Evolutionary conservation across 2,113 vertebrate genomes (phyloP), one percentile per base, ranked within the genome.

Genomic region (Atrichornis clamosus): DNA sequence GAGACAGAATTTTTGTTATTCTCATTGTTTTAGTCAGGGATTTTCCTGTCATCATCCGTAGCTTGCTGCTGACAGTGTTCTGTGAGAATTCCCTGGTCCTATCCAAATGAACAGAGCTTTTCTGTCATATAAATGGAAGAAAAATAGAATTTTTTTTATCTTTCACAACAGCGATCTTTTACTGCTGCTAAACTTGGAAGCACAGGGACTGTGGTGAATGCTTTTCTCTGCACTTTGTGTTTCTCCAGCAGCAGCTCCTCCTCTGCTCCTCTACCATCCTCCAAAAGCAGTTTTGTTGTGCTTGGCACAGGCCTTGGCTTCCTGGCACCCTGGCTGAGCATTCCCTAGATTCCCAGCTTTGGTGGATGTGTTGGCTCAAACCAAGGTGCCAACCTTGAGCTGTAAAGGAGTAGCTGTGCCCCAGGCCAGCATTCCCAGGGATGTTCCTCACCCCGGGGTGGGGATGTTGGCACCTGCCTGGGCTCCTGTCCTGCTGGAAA

Each of bases 361-460:
- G 35, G 18, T 56, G 55, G 0, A 0, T 56, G 33, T 8, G 8
- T 21, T 0, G 2, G 27, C 3, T 27, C 32, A 63, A 15, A 42
- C 27, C 60, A 21, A 67, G 62, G 15, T 10, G 12, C 22, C 53
- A 35, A 3, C 20, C 27, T 41, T 13, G 37, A 47, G 12, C 58
- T 63, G 3, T 18, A 22, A 49, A 32, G 42, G 14, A 30, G 60
- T 28, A 17, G 37, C 59, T 41, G 59, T 41, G 60, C 12, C 37
- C 60, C 60, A 30, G 60, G 60, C 6, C 39, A 22, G 60, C 28
- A 1, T 11, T 42, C 39, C 62, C 62, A 64, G 39, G 39, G 63
- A 12, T 12, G 63, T 16, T 65, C 30, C 30, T 44, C 41, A 8
- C 41, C 32, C 41, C 63, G 33, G 62, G 28, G 13, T 21, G 62